Conservation (phyloP, 2,797 vertebrate species). For the Sebastes goodei region DNA sequence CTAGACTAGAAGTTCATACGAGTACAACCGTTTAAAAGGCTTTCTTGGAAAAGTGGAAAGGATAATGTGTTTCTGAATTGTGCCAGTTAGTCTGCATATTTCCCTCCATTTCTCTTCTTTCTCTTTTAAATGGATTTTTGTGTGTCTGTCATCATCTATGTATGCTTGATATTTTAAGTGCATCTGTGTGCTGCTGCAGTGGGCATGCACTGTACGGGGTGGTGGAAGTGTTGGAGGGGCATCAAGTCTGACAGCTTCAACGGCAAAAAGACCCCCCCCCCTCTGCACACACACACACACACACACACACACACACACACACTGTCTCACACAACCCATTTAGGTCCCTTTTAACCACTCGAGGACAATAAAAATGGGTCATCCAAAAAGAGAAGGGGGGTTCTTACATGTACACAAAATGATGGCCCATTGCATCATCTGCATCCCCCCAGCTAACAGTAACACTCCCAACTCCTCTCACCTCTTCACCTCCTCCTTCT, state of each 20-base stretch:
- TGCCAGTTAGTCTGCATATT: neutral
- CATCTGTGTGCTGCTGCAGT: neutral
- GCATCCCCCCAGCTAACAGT: conserved; percentile 10
- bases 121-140: neutral
- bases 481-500: neutral
- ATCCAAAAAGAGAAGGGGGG: conserved; percentile 9
- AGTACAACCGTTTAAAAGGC: neutral
- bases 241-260: conserved; percentile 28
- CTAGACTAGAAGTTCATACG: neutral
- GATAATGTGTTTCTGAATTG: neutral
- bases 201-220: neutral
- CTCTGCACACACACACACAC: neutral
- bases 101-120: neutral
- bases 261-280: conserved; percentile 21
- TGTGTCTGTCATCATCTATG: neutral
- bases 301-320: neutral
- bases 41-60: neutral
- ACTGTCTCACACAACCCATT: conserved; percentile 15
- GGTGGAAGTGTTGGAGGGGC: neutral
- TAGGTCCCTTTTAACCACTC: conserved; percentile 33
- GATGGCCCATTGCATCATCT: conserved; percentile 63
- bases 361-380: conserved; percentile 55
- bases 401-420: conserved; percentile 2
- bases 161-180: neutral
- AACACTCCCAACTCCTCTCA: neutral